Conservation (phyloP, 1,140 invertebrate genomes). For the Sarcophaga peregrina region DNA sequence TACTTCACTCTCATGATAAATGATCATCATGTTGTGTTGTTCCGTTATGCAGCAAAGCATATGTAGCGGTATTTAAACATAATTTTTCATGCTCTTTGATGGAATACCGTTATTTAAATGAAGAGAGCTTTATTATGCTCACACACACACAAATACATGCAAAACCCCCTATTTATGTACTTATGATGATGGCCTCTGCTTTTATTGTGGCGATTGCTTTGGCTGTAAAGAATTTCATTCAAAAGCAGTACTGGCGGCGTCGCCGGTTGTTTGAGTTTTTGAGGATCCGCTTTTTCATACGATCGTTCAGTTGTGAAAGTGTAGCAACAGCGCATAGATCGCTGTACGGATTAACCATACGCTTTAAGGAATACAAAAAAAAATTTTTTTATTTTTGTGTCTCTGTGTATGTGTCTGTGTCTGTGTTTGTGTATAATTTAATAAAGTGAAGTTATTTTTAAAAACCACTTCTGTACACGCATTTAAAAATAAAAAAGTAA, state of each 20-base stretch:
- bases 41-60: neutral
- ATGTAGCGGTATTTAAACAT: conserved; percentile 14
- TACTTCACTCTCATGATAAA: neutral
- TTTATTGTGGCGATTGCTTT: too few relatives aligned
- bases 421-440: neutral
- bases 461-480: conserved; percentile 32
- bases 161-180: too few relatives aligned
- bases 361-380: conserved; percentile 30
- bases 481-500: neutral
- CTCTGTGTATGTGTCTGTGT: neutral
- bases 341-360: conserved; percentile 38
- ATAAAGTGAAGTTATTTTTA: conserved; percentile 46
- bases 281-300: conserved; percentile 26
- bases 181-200: too few relatives aligned
- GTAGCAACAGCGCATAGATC: conserved; percentile 42
- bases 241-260: neutral
- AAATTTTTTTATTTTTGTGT: neutral
- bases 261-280: conserved; percentile 22
- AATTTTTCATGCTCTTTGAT: neutral
- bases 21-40: neutral
- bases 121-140: conserved; percentile 27
- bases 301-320: conserved; percentile 45
- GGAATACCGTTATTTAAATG: conserved; percentile 16
- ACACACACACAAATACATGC: too few relatives aligned
- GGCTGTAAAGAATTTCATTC: too few relatives aligned